These are phyloP conservation scores for Himalopsyche japonica DNA, from an alignment of 2,888 invertebrate genomes.

Conservation along the genomic window DNA sequence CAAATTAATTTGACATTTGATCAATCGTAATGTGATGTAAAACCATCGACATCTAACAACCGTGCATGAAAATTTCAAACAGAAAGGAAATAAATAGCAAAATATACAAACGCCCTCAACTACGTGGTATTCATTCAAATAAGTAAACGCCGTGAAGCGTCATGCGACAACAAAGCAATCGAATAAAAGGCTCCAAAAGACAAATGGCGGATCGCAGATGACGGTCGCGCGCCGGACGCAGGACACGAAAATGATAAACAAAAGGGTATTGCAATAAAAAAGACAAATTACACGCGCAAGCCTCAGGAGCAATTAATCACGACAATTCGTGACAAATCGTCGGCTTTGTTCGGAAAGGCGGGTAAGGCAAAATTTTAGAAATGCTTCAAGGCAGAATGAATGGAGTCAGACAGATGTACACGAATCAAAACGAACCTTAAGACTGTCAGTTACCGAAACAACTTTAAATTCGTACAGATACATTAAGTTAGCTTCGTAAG, in stretches of 20 bases:
- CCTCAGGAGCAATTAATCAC: conserved; percentile 35
- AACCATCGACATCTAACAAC: neutral
- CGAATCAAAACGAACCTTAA: neutral
- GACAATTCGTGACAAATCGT: conserved; percentile 26
- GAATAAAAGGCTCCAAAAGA: conserved; percentile 19
- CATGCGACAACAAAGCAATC: conserved; percentile 9
- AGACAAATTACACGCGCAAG: conserved; percentile 36
- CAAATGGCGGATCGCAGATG: conserved; percentile 24
- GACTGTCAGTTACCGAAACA: neutral
- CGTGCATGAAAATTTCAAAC: neutral
- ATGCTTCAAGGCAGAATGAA: neutral
- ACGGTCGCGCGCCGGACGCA: conserved; percentile 19
- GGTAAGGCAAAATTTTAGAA: conserved; percentile 16
- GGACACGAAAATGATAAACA: conserved; percentile 35
- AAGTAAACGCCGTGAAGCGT: neutral
- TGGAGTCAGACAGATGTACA: neutral
- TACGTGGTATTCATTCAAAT: neutral
- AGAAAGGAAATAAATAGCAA: neutral
- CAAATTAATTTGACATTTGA: neutral
- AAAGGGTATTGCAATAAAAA: conserved; percentile 34
- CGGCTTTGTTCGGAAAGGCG: conserved; percentile 31
- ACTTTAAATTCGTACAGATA: neutral
- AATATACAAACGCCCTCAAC: neutral
- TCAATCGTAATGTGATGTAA: neutral
- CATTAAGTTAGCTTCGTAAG: no score